Conservation (phyloP, 2,797 vertebrate species). For the Sebastes minor region DNA sequence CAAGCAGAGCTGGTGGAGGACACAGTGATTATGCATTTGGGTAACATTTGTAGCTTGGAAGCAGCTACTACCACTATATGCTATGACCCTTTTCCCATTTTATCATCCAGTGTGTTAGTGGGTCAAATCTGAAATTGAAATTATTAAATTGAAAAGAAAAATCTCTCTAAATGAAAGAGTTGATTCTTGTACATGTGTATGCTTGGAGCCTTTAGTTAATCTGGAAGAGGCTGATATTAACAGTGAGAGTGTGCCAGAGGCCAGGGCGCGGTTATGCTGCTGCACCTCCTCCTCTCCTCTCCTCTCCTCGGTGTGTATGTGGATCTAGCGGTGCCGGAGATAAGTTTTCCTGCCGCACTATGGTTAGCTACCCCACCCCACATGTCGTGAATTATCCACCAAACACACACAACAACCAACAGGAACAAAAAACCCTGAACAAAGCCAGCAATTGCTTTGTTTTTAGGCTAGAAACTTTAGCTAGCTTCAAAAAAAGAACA, state of each 20-base stretch:
- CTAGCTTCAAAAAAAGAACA: conserved; percentile 40
- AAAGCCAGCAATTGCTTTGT: neutral
- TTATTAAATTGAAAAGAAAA: neutral
- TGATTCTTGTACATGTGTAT: no score
- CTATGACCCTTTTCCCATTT: neutral
- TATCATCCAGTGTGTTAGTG: conserved; percentile 29
- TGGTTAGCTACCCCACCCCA: conserved; percentile 72
- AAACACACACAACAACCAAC: neutral
- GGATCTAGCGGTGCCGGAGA: conserved; percentile 48
- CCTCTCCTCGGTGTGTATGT: conserved; percentile 20
- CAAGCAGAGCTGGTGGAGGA: neutral
- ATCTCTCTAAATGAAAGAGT: no score
- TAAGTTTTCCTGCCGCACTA: conserved; percentile 74
- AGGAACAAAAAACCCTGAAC: neutral
- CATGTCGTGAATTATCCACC: neutral
- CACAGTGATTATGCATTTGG: neutral
- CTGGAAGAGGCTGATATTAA: neutral
- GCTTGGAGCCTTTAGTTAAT: conserved; percentile 5
- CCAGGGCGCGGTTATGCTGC: conserved; percentile 73
- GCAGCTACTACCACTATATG: neutral
- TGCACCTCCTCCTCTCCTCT: conserved; percentile 40
- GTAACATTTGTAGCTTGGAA: neutral
- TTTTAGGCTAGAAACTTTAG: neutral
- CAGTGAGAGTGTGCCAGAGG: conserved; percentile 37
- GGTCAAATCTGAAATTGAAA: conserved; percentile 24